Evolutionary conservation across 1,140 invertebrate genomes (phyloP).

Genomic region (Berghia stephanieae): DNA sequence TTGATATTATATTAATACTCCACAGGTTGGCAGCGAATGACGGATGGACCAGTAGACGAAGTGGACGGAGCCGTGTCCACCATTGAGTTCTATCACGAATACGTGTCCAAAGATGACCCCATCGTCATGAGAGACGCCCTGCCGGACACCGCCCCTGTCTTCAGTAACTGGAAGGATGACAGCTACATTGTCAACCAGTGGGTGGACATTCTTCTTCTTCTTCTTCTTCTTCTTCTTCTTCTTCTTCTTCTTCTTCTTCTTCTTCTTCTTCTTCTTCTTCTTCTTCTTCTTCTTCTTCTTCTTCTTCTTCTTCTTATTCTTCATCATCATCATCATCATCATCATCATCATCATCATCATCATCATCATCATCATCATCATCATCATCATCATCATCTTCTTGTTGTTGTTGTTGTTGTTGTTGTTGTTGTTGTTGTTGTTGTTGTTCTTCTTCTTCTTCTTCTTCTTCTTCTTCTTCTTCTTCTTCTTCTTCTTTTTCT

Average conservation of each 20-base stretch:
- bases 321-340: slow-evolving; percentile 3
- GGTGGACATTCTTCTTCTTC: background rate
- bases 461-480: background rate
- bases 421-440: background rate
- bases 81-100: slow-evolving; percentile 53
- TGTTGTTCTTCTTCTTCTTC: background rate
- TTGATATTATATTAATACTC: background rate
- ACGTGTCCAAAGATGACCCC: slow-evolving; percentile 47
- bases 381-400: slow-evolving; percentile 2
- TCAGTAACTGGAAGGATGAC: slow-evolving; percentile 18
- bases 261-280: background rate
- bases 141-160: slow-evolving; percentile 33
- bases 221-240: background rate
- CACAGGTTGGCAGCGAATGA: slow-evolving; percentile 46
- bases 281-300: background rate
- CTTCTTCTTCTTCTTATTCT: background rate
- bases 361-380: slow-evolving; percentile 3
- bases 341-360: slow-evolving; percentile 4
- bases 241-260: background rate
- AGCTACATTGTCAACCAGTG: slow-evolving; percentile 21
- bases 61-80: slow-evolving; percentile 40
- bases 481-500: background rate
- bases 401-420: background rate
- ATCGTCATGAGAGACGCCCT: slow-evolving; percentile 51
- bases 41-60: slow-evolving; percentile 43